Evolutionary conservation across 2,888 invertebrate genomes (phyloP).

Genomic region (Drosophila rubida): DNA sequence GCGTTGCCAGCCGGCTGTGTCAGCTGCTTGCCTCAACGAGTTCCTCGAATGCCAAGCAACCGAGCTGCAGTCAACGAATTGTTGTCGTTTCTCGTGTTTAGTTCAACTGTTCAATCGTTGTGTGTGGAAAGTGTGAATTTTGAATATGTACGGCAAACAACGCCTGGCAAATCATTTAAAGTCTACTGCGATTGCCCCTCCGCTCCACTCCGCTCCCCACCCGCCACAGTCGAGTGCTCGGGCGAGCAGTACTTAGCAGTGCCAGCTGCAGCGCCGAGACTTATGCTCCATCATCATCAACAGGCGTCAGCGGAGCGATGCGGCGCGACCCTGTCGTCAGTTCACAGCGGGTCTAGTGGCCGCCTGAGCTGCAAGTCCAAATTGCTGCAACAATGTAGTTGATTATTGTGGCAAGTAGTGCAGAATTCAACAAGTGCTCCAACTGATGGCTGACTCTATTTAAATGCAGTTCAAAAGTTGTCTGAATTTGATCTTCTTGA

Average conservation of each 20-base stretch:
- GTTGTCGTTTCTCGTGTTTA: background rate
- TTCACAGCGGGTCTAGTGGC: too few relatives aligned
- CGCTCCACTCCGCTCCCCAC: too few relatives aligned
- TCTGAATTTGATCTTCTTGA: too few relatives aligned
- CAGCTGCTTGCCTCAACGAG: background rate
- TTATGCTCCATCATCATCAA: constrained; percentile 4
- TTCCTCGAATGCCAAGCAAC: constrained; percentile 33
- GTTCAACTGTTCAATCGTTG: constrained; percentile 1
- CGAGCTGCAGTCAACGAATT: constrained; percentile 21
- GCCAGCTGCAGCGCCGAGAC: background rate
- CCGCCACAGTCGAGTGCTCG: background rate
- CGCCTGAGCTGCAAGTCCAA: background rate
- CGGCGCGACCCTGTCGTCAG: constrained; percentile 9
- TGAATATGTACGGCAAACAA: constrained; percentile 18
- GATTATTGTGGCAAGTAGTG: too few relatives aligned
- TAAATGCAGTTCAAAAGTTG: too few relatives aligned
- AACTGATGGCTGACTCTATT: too few relatives aligned
- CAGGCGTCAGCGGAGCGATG: background rate
- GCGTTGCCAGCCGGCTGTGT: background rate
- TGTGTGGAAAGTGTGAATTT: constrained; percentile 41
- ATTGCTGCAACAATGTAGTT: too few relatives aligned
- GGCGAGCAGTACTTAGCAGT: background rate
- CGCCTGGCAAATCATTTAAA: constrained; percentile 1
- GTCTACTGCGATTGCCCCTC: background rate
- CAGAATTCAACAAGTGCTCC: too few relatives aligned